phyloP scores from a whole-genome alignment of 2,797 vertebrate genomes.

The Muscicapa comitata region DNA sequence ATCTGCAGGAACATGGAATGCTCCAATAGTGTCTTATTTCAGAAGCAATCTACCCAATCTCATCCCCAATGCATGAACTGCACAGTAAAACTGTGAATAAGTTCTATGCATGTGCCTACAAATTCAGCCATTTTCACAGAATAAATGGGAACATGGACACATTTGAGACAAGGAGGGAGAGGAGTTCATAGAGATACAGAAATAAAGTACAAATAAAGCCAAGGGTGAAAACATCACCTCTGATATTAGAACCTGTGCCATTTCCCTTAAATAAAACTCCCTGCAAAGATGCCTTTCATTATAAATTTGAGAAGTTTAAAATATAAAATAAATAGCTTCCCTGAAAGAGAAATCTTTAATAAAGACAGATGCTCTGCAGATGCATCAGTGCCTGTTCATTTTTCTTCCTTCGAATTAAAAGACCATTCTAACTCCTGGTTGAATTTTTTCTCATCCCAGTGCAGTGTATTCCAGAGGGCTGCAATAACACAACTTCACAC shows the following conservation, averaged over 20 bases:
- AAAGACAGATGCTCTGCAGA: constrained; percentile 11
- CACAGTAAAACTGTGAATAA: background rate
- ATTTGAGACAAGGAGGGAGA: background rate
- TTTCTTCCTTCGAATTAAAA: constrained; percentile 12
- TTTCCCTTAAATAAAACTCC: background rate
- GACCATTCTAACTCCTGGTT: background rate
- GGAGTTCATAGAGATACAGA: background rate
- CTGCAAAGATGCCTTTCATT: background rate
- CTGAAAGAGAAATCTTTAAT: background rate
- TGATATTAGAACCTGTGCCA: background rate
- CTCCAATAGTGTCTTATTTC: background rate
- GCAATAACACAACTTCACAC: background rate
- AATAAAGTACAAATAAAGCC: background rate
- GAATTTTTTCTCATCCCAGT: background rate
- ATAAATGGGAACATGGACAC: background rate
- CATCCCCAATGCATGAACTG: background rate
- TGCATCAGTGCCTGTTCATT: background rate
- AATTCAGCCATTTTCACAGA: background rate
- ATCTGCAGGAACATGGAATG: background rate
- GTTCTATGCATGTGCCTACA: background rate
- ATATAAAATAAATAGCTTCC: background rate
- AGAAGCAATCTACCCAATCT: background rate
- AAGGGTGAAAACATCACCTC: background rate
- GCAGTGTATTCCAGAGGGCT: background rate
- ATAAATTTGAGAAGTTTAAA: background rate